Evolutionary conservation across 2,113 vertebrate genomes (phyloP).

Genomic region (Tupaia chinensis): DNA sequence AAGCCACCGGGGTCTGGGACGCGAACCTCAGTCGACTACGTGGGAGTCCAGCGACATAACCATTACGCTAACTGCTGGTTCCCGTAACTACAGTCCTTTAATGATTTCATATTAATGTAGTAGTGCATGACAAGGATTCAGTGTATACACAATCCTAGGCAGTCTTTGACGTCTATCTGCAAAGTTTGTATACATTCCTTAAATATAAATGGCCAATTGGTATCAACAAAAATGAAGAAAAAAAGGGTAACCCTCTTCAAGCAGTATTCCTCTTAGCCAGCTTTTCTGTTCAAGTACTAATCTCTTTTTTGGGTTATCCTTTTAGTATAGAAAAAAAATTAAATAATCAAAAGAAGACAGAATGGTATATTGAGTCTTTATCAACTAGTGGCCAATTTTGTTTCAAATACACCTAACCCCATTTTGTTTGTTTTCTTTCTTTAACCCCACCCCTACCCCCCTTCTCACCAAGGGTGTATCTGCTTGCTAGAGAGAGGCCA

Average conservation of each 20-base stretch:
- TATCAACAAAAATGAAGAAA: slow-evolving; percentile 22
- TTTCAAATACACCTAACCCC: not conserved
- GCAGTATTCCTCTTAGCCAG: not conserved
- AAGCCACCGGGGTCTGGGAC: too few relatives aligned
- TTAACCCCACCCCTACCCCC: too few relatives aligned
- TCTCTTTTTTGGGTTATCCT: not conserved
- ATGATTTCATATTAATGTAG: not conserved
- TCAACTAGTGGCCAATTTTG: not conserved
- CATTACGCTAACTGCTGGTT: too few relatives aligned
- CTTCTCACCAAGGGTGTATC: too few relatives aligned
- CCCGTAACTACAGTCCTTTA: too few relatives aligned
- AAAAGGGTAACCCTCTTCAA: not conserved
- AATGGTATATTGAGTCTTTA: not conserved
- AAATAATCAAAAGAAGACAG: slow-evolving; percentile 35
- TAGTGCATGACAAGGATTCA: not conserved
- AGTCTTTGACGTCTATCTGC: not conserved
- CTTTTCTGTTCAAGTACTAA: not conserved
- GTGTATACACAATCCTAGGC: not conserved
- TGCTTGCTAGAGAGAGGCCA: too few relatives aligned
- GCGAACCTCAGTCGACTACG: too few relatives aligned
- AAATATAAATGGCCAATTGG: not conserved
- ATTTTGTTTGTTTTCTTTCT: slow-evolving; percentile 3
- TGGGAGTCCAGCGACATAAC: too few relatives aligned
- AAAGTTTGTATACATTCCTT: not conserved
- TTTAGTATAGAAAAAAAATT: slow-evolving; percentile 43